These are phyloP conservation scores for sheep (Ovis aries) DNA, from an alignment of 2,113 vertebrate species.

Conservation along the genomic window ARS-UI_Ramb_v3.0 NC_056068.1:68400501-68401000, in stretches of 20 bases:
- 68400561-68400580: background rate
- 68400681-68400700: background rate
- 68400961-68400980: background rate
- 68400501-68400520: background rate
- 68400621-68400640: background rate
- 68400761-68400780: background rate
- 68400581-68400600: background rate
- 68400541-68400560: background rate
- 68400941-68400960: background rate
- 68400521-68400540: background rate
- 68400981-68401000: rapidly evolving
- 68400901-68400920: background rate
- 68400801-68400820: background rate
- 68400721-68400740: background rate
- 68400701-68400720: background rate
- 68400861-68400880: background rate
- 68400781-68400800: background rate
- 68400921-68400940: background rate
- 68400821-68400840: background rate
- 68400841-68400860: background rate
- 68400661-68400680: rapidly evolving
- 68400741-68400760: background rate
- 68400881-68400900: background rate
- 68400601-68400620: background rate
- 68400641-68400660: rapidly evolving